Evolutionary conservation across 2,888 invertebrate species (phyloP).

Genomic region (Opisthograptis luteolata): DNA sequence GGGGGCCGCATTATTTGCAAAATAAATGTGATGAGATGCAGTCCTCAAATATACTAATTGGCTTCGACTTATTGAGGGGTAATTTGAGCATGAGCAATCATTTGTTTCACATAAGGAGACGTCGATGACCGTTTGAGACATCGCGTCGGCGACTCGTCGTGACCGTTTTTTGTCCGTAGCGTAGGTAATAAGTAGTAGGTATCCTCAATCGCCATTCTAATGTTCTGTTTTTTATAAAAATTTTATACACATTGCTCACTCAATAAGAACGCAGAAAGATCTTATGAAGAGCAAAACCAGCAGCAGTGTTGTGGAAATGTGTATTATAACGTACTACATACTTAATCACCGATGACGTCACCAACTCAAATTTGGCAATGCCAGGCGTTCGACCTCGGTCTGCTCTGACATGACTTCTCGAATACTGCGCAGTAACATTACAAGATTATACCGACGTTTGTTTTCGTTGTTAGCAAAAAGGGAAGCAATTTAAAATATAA

Average conservation of each 20-base stretch:
- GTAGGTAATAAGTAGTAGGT: slow-evolving; percentile 25
- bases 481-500: no score
- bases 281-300: background rate
- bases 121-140: slow-evolving; percentile 54
- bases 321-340: no score
- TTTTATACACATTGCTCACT: slow-evolving; percentile 8
- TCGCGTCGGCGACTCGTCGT: slow-evolving; percentile 58
- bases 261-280: no score
- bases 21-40: slow-evolving; percentile 4
- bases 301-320: no score
- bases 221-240: slow-evolving; percentile 25
- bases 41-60: slow-evolving; percentile 37
- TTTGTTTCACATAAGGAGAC: slow-evolving; percentile 53
- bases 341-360: slow-evolving; percentile 28
- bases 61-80: slow-evolving; percentile 41
- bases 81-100: slow-evolving; percentile 50
- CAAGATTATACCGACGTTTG: no score
- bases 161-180: slow-evolving; percentile 54
- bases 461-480: no score
- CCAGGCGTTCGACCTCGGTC: slow-evolving; percentile 71
- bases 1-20: slow-evolving; percentile 20
- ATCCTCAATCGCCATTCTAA: slow-evolving; percentile 37
- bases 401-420: slow-evolving; percentile 37
- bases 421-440: slow-evolving; percentile 36
- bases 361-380: slow-evolving; percentile 73